These are phyloP conservation scores for Aphodius sticticus DNA, from an alignment of 2,888 invertebrate species.

Conservation along the genomic window DNA sequence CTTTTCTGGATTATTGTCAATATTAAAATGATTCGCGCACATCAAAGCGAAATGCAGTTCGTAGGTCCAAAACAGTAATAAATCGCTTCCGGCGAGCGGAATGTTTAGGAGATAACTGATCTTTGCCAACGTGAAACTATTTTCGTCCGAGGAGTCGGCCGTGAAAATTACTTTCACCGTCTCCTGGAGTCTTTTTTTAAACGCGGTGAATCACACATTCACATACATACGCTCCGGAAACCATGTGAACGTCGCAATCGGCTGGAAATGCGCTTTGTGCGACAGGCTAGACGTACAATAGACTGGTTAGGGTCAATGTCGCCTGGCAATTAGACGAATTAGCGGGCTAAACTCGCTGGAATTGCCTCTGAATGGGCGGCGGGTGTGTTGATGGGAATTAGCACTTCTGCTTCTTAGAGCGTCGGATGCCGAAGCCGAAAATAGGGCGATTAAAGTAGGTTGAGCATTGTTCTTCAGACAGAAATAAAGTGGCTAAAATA, in stretches of 20 bases:
- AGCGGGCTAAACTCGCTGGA: not conserved
- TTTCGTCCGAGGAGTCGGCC: not conserved
- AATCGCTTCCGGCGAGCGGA: not conserved
- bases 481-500: not conserved
- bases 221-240: not conserved
- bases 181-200: not conserved
- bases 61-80: not conserved
- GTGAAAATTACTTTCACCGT: slow-evolving; percentile 4
- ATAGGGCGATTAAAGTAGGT: not conserved
- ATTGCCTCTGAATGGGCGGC: not conserved
- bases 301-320: not conserved
- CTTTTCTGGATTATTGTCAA: no score
- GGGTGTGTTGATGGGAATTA: not conserved
- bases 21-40: no score
- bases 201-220: not conserved
- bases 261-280: not conserved
- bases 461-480: not conserved
- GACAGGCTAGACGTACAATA: not conserved
- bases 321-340: not conserved
- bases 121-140: slow-evolving; percentile 4
- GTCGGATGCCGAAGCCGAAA: not conserved
- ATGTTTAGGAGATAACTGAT: not conserved
- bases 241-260: not conserved
- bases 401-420: not conserved
- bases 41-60: no score